Evolutionary conservation across 2,888 invertebrate genomes (phyloP).

Genomic region (Orchesella flavescens): DNA sequence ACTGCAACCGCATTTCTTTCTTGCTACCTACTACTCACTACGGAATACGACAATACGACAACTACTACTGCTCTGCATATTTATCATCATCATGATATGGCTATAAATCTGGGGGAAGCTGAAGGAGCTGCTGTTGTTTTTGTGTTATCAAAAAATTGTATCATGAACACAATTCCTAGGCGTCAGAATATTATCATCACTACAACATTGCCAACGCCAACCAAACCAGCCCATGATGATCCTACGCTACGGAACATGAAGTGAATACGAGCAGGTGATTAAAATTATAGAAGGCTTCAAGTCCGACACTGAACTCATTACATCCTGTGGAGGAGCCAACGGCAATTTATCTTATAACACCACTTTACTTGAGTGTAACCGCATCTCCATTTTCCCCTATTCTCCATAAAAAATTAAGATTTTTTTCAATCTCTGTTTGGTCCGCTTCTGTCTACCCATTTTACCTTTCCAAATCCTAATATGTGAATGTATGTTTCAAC

Average conservation of each 20-base stretch:
- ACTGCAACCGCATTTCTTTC: conserved; percentile 11
- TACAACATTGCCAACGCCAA: too few relatives aligned
- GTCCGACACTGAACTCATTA: conserved; percentile 70
- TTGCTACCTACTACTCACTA: too few relatives aligned
- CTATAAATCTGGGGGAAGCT: too few relatives aligned
- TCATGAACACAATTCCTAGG: not conserved
- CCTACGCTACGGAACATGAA: not conserved
- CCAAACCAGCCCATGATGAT: not conserved
- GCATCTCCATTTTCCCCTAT: conserved; percentile 6
- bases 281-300: conserved; percentile 62
- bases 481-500: not conserved
- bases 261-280: conserved; percentile 47
- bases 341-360: conserved; percentile 56
- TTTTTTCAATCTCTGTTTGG: not conserved
- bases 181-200: too few relatives aligned
- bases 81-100: too few relatives aligned
- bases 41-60: too few relatives aligned
- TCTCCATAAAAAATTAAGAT: conserved; percentile 10
- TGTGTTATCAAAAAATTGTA: not conserved
- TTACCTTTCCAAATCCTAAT: not conserved
- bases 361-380: not conserved
- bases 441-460: not conserved
- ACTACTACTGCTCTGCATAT: too few relatives aligned
- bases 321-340: conserved; percentile 65
- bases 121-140: not conserved